Percentiles rank a stretch among this genome's conserved stretches.
Conservation (phyloP, 2,888 invertebrate species). For the Xiphydria camelus region DNA sequence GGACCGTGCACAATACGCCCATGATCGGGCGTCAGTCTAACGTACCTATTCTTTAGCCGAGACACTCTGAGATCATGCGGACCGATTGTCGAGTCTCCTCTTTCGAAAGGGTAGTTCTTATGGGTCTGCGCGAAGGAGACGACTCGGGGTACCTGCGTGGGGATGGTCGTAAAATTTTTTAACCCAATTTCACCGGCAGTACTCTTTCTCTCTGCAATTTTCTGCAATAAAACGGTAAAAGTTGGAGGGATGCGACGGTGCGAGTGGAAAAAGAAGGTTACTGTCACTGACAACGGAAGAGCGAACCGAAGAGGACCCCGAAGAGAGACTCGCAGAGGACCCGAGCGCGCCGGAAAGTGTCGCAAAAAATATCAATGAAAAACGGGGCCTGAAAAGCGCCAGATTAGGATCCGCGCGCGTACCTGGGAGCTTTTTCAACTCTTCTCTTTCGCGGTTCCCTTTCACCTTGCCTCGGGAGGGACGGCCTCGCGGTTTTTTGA, state of each 20-base stretch:
- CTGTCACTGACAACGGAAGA: constrained; percentile 1
- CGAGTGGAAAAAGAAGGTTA: constrained; percentile 1
- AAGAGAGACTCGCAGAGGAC: background rate
- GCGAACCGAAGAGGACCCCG: no score
- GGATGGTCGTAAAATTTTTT: no score
- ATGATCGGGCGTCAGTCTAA: no score
- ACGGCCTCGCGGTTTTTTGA: constrained; percentile 26
- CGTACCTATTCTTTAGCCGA: no score
- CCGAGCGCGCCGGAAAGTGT: no score
- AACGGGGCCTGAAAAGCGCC: background rate
- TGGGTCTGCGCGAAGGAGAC: no score
- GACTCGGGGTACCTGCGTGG: no score
- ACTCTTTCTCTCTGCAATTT: no score
- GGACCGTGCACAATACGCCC: no score
- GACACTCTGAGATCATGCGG: no score
- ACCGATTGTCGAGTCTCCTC: no score
- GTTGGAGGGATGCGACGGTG: background rate
- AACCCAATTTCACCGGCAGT: background rate
- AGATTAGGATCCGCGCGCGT: constrained; percentile 9
- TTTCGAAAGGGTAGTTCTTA: no score
- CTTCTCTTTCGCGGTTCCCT: constrained; percentile 23
- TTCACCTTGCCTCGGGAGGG: constrained; percentile 21
- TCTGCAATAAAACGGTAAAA: constrained; percentile 1
- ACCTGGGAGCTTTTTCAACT: constrained; percentile 35
- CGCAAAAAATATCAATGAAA: background rate